These are phyloP conservation scores for Pachypanchax playfairii DNA, from an alignment of 2,113 vertebrate species.

Conservation along the genomic window DNA sequence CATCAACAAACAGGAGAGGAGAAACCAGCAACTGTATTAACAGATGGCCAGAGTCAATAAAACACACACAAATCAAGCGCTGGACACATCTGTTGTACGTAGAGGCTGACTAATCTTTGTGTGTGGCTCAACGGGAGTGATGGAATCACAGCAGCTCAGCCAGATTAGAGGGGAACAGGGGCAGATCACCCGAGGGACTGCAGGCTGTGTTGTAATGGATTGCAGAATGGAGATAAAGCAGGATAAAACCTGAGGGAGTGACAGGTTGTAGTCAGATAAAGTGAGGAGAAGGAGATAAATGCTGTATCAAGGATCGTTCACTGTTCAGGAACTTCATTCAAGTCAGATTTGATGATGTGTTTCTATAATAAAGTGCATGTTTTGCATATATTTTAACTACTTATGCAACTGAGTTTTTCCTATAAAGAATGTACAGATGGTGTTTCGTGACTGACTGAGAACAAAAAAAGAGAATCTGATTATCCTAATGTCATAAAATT, in stretches of 20 bases:
- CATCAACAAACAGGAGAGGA: conserved; percentile 78
- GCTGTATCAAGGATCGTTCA: conserved; percentile 8
- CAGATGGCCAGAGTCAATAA: conserved; percentile 86
- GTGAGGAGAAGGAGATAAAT: conserved; percentile 36
- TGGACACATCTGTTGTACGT: conserved; percentile 77
- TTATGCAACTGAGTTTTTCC: too few relatives aligned
- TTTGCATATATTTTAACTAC: too few relatives aligned
- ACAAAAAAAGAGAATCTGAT: too few relatives aligned
- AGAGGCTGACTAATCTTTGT: conserved; percentile 73
- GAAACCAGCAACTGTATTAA: conserved; percentile 83
- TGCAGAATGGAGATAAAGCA: conserved; percentile 52
- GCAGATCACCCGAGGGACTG: conserved; percentile 56
- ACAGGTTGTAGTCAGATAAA: conserved; percentile 37
- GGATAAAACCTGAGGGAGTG: conserved; percentile 3
- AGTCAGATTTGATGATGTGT: neutral
- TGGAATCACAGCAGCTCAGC: conserved; percentile 69
- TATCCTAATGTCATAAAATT: too few relatives aligned
- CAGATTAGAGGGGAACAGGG: conserved; percentile 66
- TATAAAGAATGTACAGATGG: too few relatives aligned
- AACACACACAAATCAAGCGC: conserved; percentile 80
- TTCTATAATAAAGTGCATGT: neutral
- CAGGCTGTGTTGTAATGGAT: conserved; percentile 57
- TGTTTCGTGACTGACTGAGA: too few relatives aligned
- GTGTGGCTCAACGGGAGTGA: conserved; percentile 66
- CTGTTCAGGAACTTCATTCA: neutral